Evolutionary conservation across 1,140 invertebrate genomes (phyloP).

Genomic region (Psilanteris sp.): DNA sequence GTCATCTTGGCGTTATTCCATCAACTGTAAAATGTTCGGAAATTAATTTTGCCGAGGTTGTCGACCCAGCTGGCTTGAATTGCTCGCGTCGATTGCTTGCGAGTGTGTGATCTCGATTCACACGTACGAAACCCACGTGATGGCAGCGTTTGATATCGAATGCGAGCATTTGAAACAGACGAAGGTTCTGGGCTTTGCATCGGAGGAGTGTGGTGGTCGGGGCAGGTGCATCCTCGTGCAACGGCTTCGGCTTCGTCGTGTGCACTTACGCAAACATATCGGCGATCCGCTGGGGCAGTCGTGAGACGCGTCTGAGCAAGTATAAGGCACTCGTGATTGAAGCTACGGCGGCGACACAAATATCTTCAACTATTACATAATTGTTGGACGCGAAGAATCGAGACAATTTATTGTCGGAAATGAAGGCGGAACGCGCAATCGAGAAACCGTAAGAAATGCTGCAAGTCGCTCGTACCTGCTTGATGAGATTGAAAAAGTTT

Average conservation of each 20-base stretch:
- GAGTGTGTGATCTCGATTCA: conserved; percentile 15
- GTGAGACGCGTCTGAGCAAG: too few species aligned
- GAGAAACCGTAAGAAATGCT: neutral
- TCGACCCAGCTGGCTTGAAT: conserved; percentile 21
- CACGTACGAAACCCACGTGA: conserved; percentile 35
- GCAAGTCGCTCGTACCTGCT: neutral
- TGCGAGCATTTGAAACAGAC: conserved; percentile 60
- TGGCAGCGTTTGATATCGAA: conserved; percentile 37
- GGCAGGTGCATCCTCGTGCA: conserved; percentile 72
- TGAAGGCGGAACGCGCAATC: conserved; percentile 3
- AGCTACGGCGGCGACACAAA: conserved; percentile 6
- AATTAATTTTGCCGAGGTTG: conserved; percentile 23
- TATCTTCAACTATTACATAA: conserved; percentile 34
- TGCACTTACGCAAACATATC: conserved; percentile 42
- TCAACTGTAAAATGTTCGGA: conserved; percentile 17
- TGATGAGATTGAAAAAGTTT: neutral
- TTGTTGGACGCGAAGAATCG: conserved; percentile 20
- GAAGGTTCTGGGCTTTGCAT: conserved; percentile 58
- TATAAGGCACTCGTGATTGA: conserved; percentile 15
- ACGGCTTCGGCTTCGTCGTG: conserved; percentile 44
- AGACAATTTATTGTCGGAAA: conserved; percentile 24
- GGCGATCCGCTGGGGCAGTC: conserved; percentile 33
- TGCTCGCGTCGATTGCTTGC: conserved; percentile 7
- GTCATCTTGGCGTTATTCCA: conserved; percentile 9
- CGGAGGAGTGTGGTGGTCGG: conserved; percentile 56